Percentiles rank a stretch among this genome's conserved stretches.
These are phyloP conservation scores for Psettodes erumei DNA, from an alignment of 2,113 vertebrate genomes.

Conservation along the genomic window DNA sequence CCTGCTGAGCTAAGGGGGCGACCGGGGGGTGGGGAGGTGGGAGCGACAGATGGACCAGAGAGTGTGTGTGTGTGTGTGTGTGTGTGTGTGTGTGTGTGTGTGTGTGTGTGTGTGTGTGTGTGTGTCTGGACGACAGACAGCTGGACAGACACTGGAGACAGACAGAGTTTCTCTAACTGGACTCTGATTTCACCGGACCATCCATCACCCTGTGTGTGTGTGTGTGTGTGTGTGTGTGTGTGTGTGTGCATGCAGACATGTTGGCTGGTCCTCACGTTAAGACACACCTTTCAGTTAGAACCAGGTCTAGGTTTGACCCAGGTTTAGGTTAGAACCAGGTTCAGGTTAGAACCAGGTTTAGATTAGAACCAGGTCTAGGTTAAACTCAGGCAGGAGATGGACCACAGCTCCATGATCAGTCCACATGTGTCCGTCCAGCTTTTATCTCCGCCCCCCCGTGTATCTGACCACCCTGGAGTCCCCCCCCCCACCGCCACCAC, in stretches of 20 bases:
- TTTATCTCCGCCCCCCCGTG: no score
- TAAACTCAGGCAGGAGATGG: no score
- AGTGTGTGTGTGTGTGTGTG: conserved; percentile 27
- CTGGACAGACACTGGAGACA: conserved; percentile 56
- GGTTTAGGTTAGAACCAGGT: no score
- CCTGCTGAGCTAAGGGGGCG: conserved; percentile 46
- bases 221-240: conserved; percentile 15
- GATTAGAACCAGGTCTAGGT: no score
- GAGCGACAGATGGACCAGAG: conserved; percentile 63
- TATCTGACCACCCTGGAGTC: no score
- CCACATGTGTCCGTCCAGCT: no score
- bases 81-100: conserved; percentile 5
- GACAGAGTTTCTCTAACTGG: conserved; percentile 67
- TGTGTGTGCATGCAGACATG: neutral
- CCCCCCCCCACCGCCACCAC: no score
- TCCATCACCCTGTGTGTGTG: conserved; percentile 45
- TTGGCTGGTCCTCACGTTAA: no score
- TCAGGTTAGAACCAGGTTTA: no score
- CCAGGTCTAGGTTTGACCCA: neutral
- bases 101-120: conserved; percentile 36
- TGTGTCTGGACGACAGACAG: conserved; percentile 41
- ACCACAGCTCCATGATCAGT: no score
- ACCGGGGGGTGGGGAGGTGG: conserved; percentile 41
- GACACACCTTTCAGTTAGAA: no score
- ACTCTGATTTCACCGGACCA: conserved; percentile 46